Evolutionary conservation across 35 echinoderm and acorn worm genomes (phyloP).

Genomic region (Ophioderma brevispina): DNA sequence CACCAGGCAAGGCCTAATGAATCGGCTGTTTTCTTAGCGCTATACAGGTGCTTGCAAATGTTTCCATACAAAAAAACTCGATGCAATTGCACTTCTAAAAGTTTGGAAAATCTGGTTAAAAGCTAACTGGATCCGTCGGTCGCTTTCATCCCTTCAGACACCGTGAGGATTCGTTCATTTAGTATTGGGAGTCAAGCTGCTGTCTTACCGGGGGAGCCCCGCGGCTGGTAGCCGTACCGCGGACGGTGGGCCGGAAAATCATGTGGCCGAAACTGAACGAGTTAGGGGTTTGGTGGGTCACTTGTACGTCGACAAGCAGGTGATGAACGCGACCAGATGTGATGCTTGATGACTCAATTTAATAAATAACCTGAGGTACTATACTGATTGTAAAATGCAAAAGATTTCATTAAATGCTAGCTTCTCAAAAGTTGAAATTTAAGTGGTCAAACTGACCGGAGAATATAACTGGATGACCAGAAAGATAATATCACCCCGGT

Average conservation of each 20-base stretch:
- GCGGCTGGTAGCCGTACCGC: background rate
- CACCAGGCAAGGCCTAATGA: background rate
- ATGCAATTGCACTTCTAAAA: background rate
- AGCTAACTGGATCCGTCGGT: background rate
- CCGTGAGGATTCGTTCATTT: background rate
- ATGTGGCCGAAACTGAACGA: background rate
- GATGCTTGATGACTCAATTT: background rate
- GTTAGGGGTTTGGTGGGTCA: background rate
- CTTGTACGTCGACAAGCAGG: background rate
- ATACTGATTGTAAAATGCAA: background rate
- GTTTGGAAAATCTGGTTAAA: background rate
- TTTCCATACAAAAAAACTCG: too few relatives aligned
- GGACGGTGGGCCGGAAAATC: background rate
- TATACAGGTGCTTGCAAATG: background rate
- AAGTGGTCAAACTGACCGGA: too few relatives aligned
- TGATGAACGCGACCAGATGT: background rate
- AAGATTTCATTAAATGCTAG: background rate
- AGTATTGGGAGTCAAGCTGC: background rate
- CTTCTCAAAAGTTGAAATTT: too few relatives aligned
- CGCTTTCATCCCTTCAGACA: background rate
- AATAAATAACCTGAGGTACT: background rate
- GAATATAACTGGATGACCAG: too few relatives aligned
- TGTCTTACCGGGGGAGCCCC: constrained; percentile 1
- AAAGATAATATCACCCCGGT: too few relatives aligned
- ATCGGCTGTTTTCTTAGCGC: background rate